Evolutionary conservation across 2,888 invertebrate genomes (phyloP).

Genomic region (Leucoma salicis): DNA sequence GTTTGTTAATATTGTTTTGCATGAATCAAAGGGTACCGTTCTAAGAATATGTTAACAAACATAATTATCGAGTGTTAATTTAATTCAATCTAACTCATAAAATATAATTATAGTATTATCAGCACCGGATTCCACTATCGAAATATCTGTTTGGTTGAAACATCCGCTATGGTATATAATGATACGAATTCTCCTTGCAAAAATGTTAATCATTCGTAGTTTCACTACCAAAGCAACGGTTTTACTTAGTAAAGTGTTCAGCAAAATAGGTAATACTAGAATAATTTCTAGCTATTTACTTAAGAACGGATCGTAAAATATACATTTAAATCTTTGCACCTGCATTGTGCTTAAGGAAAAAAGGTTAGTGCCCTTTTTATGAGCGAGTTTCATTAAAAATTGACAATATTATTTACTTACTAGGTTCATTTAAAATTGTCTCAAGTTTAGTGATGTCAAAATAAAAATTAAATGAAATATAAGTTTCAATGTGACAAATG

Average conservation of each 20-base stretch:
- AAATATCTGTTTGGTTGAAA: conserved; percentile 17
- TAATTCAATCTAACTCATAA: too few species aligned
- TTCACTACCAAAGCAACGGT: too few species aligned
- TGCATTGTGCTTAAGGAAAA: conserved; percentile 5
- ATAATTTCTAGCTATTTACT: not conserved
- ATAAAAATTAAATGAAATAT: too few species aligned
- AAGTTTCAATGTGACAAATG: too few species aligned
- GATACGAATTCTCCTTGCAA: conserved; percentile 2
- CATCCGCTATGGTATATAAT: conserved; percentile 12
- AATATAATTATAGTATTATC: conserved; percentile 5
- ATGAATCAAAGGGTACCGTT: too few species aligned
- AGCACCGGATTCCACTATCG: conserved; percentile 27
- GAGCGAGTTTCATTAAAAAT: too few species aligned
- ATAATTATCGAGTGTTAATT: too few species aligned
- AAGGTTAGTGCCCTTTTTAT: conserved; percentile 28
- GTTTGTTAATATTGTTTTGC: too few species aligned
- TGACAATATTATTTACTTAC: too few species aligned
- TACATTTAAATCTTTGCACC: conserved; percentile 10
- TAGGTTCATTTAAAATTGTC: too few species aligned
- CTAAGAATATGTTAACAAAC: too few species aligned
- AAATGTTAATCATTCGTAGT: not conserved
- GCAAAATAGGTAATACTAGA: not conserved
- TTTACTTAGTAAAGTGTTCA: not conserved
- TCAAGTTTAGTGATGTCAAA: too few species aligned
- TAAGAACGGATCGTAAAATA: not conserved